phyloP scores from a whole-genome alignment of 1,140 invertebrate species.

The Cydia strobilella region DNA sequence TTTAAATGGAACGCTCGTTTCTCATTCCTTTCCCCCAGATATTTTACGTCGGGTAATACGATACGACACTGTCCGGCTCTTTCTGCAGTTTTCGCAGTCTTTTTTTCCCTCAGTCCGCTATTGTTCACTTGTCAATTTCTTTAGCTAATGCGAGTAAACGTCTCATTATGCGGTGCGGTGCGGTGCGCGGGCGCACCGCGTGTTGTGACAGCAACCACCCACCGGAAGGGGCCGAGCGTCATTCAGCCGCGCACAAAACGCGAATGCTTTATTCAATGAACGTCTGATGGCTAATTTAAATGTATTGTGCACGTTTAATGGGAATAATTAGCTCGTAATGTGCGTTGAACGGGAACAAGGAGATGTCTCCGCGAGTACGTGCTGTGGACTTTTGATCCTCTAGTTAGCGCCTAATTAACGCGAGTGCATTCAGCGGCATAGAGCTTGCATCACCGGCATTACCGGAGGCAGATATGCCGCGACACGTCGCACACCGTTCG shows the following conservation, averaged over 20 bases:
- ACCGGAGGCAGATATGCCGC: constrained; percentile 39
- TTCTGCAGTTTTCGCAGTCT: constrained; percentile 74
- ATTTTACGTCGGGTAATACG: constrained; percentile 80
- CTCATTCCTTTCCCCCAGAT: constrained; percentile 78
- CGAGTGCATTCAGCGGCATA: constrained; percentile 34
- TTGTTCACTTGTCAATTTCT: constrained; percentile 81
- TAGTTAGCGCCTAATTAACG: constrained; percentile 59
- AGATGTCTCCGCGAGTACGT: constrained; percentile 51
- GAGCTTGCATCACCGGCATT: constrained; percentile 47
- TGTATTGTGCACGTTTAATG: constrained; percentile 73
- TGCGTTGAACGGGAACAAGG: constrained; percentile 37
- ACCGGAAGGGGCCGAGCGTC: constrained; percentile 77
- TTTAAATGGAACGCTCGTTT: constrained; percentile 77
- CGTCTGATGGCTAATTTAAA: constrained; percentile 77
- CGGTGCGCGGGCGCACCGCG: constrained; percentile 75
- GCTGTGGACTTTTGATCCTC: constrained; percentile 56
- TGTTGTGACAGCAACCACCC: constrained; percentile 79
- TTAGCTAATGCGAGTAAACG: constrained; percentile 80
- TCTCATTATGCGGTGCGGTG: constrained; percentile 79
- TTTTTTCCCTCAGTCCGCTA: constrained; percentile 74
- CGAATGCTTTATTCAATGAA: constrained; percentile 75
- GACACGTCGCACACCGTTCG: constrained; percentile 39
- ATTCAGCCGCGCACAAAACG: constrained; percentile 77
- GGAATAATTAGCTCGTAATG: constrained; percentile 76
- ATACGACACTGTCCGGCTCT: constrained; percentile 79